These are phyloP conservation scores for Drosophila meridionalis DNA, from an alignment of 2,888 invertebrate species.

Conservation along the genomic window DNA sequence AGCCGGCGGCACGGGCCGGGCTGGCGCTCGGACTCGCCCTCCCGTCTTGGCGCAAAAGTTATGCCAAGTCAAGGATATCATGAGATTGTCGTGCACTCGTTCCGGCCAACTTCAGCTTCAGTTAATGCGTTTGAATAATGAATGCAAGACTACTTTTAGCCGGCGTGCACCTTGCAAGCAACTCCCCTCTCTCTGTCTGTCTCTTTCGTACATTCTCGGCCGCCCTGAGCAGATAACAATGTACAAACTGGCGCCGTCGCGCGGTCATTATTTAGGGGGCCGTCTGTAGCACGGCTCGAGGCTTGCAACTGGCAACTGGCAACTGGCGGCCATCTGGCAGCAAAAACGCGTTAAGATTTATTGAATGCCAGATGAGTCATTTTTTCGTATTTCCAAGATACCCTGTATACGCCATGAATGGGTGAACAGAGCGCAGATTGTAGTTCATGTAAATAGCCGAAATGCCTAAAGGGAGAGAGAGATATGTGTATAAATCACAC, in stretches of 20 bases:
- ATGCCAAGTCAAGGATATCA: conserved; percentile 79
- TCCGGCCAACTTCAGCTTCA: conserved; percentile 49
- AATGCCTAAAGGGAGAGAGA: not conserved
- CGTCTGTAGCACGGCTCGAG: conserved; percentile 58
- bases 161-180: conserved; percentile 53
- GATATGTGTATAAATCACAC: not conserved
- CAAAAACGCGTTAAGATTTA: conserved; percentile 70
- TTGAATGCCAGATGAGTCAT: conserved; percentile 76
- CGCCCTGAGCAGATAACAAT: conserved; percentile 71
- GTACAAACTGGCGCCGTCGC: conserved; percentile 72
- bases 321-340: conserved; percentile 55
- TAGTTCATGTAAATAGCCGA: not conserved
- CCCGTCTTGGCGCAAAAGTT: conserved; percentile 60
- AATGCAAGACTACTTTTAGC: conserved; percentile 45
- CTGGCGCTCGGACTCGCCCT: not conserved
- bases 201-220: too few relatives aligned
- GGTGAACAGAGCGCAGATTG: not conserved
- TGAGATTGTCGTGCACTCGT: conserved; percentile 54
- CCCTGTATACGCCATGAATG: not conserved
- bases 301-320: conserved; percentile 46
- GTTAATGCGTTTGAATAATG: conserved; percentile 80
- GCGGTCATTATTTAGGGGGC: conserved; percentile 71
- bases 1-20: conserved; percentile 12
- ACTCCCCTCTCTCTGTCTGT: not conserved
- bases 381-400: conserved; percentile 38